Percentiles rank a stretch among this genome's conserved stretches.
phyloP scores from a whole-genome alignment of 2,797 vertebrate species.

The Eulemur mongoz region DNA sequence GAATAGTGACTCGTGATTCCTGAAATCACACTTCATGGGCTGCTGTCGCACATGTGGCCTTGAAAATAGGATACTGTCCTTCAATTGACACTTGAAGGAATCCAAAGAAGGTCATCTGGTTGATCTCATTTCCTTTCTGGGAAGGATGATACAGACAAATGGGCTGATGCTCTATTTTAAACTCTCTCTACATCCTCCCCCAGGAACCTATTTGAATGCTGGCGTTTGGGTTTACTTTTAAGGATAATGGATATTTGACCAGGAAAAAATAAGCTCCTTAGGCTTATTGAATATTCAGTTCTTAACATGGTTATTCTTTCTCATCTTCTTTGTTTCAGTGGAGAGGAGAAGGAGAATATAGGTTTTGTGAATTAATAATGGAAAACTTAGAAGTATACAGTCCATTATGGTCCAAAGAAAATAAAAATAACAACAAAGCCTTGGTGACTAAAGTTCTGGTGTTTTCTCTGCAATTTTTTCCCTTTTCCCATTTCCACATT shows the following conservation, averaged over 20 bases:
- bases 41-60: neutral
- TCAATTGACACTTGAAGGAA: neutral
- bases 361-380: neutral
- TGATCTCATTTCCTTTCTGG: neutral
- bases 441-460: neutral
- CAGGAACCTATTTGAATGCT: neutral
- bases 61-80: neutral
- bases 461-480: neutral
- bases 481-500: neutral
- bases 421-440: neutral
- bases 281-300: neutral
- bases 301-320: neutral
- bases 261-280: neutral
- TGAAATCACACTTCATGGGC: neutral
- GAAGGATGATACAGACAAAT: neutral
- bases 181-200: neutral
- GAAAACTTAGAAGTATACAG: neutral
- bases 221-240: conserved; percentile 37
- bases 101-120: neutral
- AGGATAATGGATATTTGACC: neutral
- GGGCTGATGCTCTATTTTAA: neutral
- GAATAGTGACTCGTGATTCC: neutral
- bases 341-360: neutral
- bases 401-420: neutral
- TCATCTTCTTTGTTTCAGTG: neutral